Base-by-base conservation (phyloP, 2,113 vertebrate genomes). In the Anguilla rostrata region DNA sequence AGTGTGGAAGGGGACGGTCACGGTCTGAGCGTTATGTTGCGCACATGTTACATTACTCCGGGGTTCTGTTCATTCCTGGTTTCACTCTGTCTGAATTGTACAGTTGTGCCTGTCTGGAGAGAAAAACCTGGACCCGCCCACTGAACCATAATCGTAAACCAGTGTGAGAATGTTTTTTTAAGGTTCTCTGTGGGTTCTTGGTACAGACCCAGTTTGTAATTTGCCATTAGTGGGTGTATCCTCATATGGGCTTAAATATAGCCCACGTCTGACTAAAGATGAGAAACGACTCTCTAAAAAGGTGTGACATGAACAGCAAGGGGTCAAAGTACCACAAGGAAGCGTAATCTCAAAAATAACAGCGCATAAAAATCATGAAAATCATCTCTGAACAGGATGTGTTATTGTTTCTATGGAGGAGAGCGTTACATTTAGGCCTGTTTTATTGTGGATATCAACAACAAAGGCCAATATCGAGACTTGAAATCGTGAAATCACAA, bases 121-220 rank as follows among this genome's bases (percentile, higher is more conserved):
- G n/a, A 75, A 12, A n/a, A 18, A 39, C 83, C 40, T 60, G 16
- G 39, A 71, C 15, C 57, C 22, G 34, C 57, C 66, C 71, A 5
- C 41, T 49, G 49, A 41, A 5, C 34, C 46, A 8, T 40, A 60
- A 22, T 18, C 16, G 18, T 20, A 11, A 63, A 83, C 39, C 53
- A 83, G 39, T 15, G 34, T 39, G 83, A 66, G 34, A 66, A 83
- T 83, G 29, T 63, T 60, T 66, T 34, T 60, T 56, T 39, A 63
- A 63, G 53, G 16, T 63, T 83, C 29, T 63, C 12, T 63, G 43
- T 49, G 41, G 66, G 63, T 84, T 78, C 16, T 16, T 34, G 41
- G n/a, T 75, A 66, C 22, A 75, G 16, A 12, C 41, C 2, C 26
- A 29, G 66, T 66, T 84, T 84, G 60, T 78, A 75, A 84, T 84